phyloP scores from a whole-genome alignment of 1,140 invertebrate species.

The Heliconius eleuchia region DNA sequence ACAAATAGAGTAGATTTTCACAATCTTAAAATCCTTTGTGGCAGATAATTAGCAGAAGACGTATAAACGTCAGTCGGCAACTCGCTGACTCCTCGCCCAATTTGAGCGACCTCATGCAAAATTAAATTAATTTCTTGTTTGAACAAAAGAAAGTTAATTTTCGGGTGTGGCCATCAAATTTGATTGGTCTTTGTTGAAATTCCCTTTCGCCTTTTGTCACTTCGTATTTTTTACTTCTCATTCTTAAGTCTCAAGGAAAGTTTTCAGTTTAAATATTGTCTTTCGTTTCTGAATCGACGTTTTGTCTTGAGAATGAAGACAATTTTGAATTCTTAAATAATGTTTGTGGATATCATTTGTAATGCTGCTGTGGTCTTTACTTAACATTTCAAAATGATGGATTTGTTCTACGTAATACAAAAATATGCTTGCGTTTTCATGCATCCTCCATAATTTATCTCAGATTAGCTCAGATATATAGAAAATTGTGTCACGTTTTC shows the following conservation, averaged over 20 bases:
- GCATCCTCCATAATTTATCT: too few relatives aligned
- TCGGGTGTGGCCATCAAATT: constrained; percentile 42
- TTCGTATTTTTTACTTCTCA: constrained; percentile 25
- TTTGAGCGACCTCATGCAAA: constrained; percentile 33
- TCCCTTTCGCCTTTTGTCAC: constrained; percentile 31
- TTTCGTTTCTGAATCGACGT: constrained; percentile 10
- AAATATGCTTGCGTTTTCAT: too few relatives aligned
- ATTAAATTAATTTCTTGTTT: constrained; percentile 44
- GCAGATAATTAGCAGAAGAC: constrained; percentile 20
- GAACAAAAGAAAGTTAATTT: constrained; percentile 44
- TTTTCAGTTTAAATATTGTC: constrained; percentile 25
- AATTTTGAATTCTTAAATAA: neutral
- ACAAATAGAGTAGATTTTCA: constrained; percentile 5
- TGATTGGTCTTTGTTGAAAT: constrained; percentile 40
- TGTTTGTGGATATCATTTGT: too few relatives aligned
- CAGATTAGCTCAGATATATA: too few relatives aligned
- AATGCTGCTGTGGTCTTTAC: too few relatives aligned
- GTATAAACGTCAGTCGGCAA: constrained; percentile 22
- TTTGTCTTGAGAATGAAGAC: neutral
- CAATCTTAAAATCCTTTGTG: constrained; percentile 30
- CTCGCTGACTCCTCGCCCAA: constrained; percentile 21
- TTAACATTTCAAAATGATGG: too few relatives aligned
- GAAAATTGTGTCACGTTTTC: too few relatives aligned
- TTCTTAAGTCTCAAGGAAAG: neutral
- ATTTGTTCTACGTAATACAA: too few relatives aligned